phyloP scores from a whole-genome alignment of 1,140 invertebrate species.

The Pseudomyrmex flavicornis region DNA sequence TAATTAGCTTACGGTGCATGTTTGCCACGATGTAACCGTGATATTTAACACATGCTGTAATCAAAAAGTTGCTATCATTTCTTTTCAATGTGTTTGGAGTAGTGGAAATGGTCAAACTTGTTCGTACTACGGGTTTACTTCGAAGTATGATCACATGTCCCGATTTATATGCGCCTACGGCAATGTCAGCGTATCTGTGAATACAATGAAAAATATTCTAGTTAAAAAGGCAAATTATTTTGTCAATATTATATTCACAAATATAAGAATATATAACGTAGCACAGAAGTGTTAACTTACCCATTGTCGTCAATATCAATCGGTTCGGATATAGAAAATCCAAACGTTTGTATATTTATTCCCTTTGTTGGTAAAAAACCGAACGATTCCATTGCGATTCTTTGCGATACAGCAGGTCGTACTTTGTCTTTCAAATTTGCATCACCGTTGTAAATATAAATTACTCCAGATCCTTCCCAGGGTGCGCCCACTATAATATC shows the following conservation, averaged over 20 bases:
- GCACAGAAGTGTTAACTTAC: slow-evolving; percentile 75
- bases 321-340: slow-evolving; percentile 88
- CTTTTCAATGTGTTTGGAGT: slow-evolving; percentile 81
- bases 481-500: slow-evolving; percentile 90
- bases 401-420: slow-evolving; percentile 81
- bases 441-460: slow-evolving; percentile 89
- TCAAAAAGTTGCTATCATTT: slow-evolving; percentile 81
- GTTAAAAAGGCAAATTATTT: background rate
- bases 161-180: slow-evolving; percentile 88
- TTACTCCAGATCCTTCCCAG: slow-evolving; percentile 87
- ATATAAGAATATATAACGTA: background rate
- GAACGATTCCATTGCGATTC: slow-evolving; percentile 75
- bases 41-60: slow-evolving; percentile 75
- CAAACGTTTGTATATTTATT: slow-evolving; percentile 82
- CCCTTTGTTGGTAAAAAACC: background rate
- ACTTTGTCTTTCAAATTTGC: slow-evolving; percentile 81
- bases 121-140: slow-evolving; percentile 86
- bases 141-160: slow-evolving; percentile 86
- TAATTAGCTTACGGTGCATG: slow-evolving; percentile 57
- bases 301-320: slow-evolving; percentile 88
- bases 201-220: background rate
- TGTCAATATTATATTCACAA: no score
- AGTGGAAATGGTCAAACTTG: slow-evolving; percentile 59
- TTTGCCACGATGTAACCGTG: slow-evolving; percentile 44
- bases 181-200: slow-evolving; percentile 84